Evolutionary conservation across 1,140 invertebrate species (phyloP).

Genomic region (Brachionus paranguensis): DNA sequence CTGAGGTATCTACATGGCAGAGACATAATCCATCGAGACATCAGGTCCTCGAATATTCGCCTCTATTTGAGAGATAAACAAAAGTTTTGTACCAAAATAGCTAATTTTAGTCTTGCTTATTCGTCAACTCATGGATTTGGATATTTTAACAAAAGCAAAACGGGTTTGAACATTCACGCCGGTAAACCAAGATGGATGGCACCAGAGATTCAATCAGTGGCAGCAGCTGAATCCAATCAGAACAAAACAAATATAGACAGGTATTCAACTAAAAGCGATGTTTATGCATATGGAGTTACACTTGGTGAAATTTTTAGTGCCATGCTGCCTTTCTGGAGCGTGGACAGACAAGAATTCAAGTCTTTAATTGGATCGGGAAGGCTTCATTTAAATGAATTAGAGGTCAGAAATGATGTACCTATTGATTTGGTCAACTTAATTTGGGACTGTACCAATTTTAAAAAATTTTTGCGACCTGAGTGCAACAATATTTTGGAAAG

Average conservation of each 20-base stretch:
- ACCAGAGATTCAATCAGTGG: background rate
- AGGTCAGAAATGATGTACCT: background rate
- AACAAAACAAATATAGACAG: background rate
- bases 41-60: background rate
- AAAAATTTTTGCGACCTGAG: background rate
- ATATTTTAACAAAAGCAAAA: background rate
- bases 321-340: background rate
- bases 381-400: background rate
- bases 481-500: background rate
- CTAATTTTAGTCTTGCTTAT: background rate
- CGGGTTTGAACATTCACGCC: background rate
- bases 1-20: background rate
- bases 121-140: background rate
- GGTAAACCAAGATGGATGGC: constrained; percentile 20
- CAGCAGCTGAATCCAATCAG: background rate
- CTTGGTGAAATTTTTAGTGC: background rate
- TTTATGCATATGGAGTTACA: background rate
- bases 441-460: background rate
- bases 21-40: background rate
- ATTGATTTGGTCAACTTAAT: background rate
- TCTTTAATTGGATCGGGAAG: background rate
- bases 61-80: background rate
- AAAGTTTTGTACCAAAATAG: background rate
- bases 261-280: background rate
- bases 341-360: background rate